Evolutionary conservation across 2,113 vertebrate species (phyloP), one percentile per base, ranked within the genome.

Genomic region (Marmota flaviventris): DNA sequence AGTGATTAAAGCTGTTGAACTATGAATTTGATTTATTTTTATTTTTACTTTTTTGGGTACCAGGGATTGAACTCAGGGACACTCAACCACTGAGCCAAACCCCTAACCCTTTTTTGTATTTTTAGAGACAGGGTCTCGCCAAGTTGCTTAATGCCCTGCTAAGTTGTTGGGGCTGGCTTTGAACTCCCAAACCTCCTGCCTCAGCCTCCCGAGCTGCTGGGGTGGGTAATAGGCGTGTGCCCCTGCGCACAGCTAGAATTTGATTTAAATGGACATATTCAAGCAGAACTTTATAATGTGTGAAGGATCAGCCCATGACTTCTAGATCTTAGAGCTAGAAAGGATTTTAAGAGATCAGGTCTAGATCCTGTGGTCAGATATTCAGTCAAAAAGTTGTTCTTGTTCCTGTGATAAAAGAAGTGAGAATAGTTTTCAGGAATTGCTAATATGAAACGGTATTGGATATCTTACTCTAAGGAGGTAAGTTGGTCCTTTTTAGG

Each of bases 11-110:
- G 67, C 48, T 61, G 7, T 51, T 37, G 32, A 65, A 89, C 48
- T 89, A 65, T 86, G 89, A 93, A 69, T 96, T 84, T 87, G 79
- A 90, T 92, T 95, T 91, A 93, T 53, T 53, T 53, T 16, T 16
- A 16, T 53, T 53, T 53, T 51, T 11, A 51, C 45, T 45, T 45
- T 51, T 51, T 51, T 51, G 51, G 51, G 11, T 51, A 51, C 51
- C 51, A 51, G 51, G 51, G 51, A 53, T 53, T 53, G 51, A 53
- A 53, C 51, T 53, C 51, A 53, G 13, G 51, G 51, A 16, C 51
- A 53, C 51, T 53, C 3, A 53, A 17, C 51, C 51, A 53, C 14
- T 53, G 51, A 53, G 51, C 51, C 51, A 53, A 13, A 53, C 4
- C 51, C 51, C 51, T 14, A 53, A 2, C 51, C 51, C 3, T 53